Evolutionary conservation across 2,113 vertebrate species (phyloP), one percentile per base, ranked within the genome.

Genomic region (Delphinapterus leucas): DNA sequence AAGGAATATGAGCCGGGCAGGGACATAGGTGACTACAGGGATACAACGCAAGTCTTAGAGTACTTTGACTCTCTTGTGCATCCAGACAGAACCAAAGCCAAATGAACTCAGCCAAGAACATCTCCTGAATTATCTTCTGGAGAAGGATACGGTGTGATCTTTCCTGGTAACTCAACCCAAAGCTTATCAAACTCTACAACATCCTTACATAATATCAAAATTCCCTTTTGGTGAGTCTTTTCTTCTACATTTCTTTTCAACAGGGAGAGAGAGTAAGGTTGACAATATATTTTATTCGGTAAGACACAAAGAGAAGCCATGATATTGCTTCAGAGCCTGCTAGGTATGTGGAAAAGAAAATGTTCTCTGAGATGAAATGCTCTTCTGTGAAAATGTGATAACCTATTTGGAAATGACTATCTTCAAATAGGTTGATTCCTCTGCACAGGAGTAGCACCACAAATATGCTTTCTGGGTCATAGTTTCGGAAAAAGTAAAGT

Each of bases 401-500:
- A 85, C 10, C 5, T 71, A 61, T 74, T 68, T 71, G 63, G 87
- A 95, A 97, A 95, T 28, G 14, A 76, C 20, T 63, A 6, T 36
- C 36, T 90, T 79, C 14, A 53, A 92, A 53, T 17, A 76, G 4
- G 15, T n/a, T 87, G 12, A 76, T 28, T 23, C 12, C n/a, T 58
- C 58, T 77, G 12, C 26, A 84, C 25, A 68, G 28, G 31, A 70
- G 1, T 20, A 87, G 23, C 17, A 60, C 23, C 23, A 63, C 5
- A 67, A 8, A 36, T 15, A 79, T 14, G 4, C 21, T 74, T 74
- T 20, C 33, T 68, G 36, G 47, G 5, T n/a, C 26, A 49, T n/a
- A 74, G 21, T 91, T 93, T 93, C 93, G 60, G 63, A 55, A 93
- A 97, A 90, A 60, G 18, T 67, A 26, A 92, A 70, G 20, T 85